These are phyloP conservation scores for Campaea margaritaria DNA, from an alignment of 2,888 invertebrate genomes.

Conservation along the genomic window DNA sequence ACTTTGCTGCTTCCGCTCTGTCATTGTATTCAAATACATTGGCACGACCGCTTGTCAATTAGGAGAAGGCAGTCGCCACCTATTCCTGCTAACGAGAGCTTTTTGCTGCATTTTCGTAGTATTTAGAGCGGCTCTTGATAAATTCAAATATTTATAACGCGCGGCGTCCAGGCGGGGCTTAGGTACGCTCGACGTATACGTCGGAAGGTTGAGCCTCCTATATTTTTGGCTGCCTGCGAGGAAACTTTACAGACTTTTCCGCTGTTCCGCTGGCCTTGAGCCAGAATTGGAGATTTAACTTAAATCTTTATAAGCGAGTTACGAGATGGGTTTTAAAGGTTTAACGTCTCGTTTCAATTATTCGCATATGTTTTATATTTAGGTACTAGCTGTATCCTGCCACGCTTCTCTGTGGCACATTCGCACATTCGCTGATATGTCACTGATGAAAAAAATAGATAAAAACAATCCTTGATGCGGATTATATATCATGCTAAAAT, in stretches of 20 bases:
- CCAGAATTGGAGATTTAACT: conserved; percentile 32
- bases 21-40: conserved; percentile 42
- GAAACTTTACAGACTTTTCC: conserved; percentile 33
- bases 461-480: too few species aligned
- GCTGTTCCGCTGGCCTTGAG: conserved; percentile 28
- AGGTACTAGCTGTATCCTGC: too few species aligned
- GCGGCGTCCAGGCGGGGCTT: conserved; percentile 3
- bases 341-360: too few species aligned
- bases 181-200: conserved; percentile 7
- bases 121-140: conserved; percentile 22
- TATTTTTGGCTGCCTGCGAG: conserved; percentile 34
- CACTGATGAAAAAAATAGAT: too few species aligned
- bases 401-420: too few species aligned
- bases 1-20: conserved; percentile 30
- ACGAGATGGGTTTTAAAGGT: too few species aligned
- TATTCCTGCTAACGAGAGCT: conserved; percentile 38
- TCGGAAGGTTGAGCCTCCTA: conserved; percentile 22
- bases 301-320: conserved; percentile 19
- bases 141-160: conserved; percentile 22
- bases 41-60: conserved; percentile 38
- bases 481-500: too few species aligned
- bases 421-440: too few species aligned
- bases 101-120: conserved; percentile 17
- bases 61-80: conserved; percentile 29
- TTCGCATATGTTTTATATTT: too few species aligned